phyloP scores from a whole-genome alignment of 2,888 invertebrate genomes.

The Belgica antarctica region DNA sequence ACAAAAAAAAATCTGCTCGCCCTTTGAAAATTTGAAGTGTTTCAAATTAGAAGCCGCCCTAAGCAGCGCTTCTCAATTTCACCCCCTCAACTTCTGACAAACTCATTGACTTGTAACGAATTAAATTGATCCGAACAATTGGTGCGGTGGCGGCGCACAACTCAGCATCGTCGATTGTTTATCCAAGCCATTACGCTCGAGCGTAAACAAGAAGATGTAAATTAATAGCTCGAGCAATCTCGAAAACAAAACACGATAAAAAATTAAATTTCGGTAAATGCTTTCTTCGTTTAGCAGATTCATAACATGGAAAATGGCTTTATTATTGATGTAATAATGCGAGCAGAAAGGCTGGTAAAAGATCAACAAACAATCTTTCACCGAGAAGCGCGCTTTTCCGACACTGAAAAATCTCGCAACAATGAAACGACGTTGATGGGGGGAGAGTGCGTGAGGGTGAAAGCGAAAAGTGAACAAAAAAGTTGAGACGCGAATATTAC shows the following conservation, averaged over 20 bases:
- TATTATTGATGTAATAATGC: constrained; percentile 39
- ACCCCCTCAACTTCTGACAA: too few species aligned
- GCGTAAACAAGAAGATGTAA: neutral
- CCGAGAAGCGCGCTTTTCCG: neutral
- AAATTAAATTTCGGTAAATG: neutral
- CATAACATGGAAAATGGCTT: constrained; percentile 34
- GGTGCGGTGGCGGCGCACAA: too few species aligned
- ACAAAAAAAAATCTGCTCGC: too few species aligned
- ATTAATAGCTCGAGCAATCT: neutral
- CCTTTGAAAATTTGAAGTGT: too few species aligned
- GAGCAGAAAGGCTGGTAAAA: neutral
- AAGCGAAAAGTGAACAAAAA: too few species aligned
- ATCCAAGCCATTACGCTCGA: neutral
- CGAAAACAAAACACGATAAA: too few species aligned
- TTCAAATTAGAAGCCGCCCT: too few species aligned
- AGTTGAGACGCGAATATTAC: neutral
- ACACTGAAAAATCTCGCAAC: constrained; percentile 1
- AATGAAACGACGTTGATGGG: neutral
- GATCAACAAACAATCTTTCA: constrained; percentile 10
- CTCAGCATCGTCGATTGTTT: too few species aligned
- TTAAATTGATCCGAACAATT: too few species aligned
- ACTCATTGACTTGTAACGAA: too few species aligned
- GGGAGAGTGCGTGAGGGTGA: neutral
- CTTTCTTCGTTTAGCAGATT: neutral
- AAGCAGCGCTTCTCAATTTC: too few species aligned